These are phyloP conservation scores for Meandrina meandrites DNA, from an alignment of 92 coral and sea anemone genomes.

Conservation along the genomic window DNA sequence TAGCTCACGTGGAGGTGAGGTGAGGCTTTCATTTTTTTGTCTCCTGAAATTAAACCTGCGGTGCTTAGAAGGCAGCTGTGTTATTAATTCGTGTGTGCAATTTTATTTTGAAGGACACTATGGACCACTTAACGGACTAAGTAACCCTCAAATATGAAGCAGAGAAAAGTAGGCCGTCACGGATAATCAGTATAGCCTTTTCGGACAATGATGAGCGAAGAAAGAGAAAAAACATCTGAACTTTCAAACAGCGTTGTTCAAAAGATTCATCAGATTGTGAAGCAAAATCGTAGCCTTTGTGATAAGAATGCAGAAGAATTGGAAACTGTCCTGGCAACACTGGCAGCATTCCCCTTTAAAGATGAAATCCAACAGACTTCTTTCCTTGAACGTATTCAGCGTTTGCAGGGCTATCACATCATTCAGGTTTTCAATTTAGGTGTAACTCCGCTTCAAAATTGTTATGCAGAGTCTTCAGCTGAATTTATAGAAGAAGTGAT, in stretches of 20 bases:
- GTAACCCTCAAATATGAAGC: neutral
- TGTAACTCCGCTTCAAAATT: neutral
- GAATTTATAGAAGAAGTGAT: conserved; percentile 1
- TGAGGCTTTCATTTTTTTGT: neutral
- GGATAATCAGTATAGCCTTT: too few species aligned
- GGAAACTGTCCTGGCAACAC: neutral
- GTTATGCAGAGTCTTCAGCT: neutral
- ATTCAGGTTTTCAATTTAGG: conserved; percentile 11
- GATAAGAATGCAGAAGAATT: neutral
- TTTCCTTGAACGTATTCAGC: conserved; percentile 6
- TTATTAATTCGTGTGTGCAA: neutral
- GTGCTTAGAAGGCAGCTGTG: neutral
- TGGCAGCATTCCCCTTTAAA: conserved; percentile 5
- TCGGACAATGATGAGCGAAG: neutral
- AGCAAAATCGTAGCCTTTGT: neutral
- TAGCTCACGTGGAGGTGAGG: too few species aligned
- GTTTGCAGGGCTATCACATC: conserved; percentile 28
- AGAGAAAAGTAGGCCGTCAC: neutral
- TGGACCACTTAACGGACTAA: neutral
- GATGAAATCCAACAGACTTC: neutral
- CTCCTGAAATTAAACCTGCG: neutral
- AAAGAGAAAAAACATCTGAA: neutral
- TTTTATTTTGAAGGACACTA: neutral
- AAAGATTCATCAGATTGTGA: neutral
- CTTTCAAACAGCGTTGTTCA: neutral